Conservation (phyloP, 1,140 invertebrate species). For the Pseudomyrmex flavicornis region DNA sequence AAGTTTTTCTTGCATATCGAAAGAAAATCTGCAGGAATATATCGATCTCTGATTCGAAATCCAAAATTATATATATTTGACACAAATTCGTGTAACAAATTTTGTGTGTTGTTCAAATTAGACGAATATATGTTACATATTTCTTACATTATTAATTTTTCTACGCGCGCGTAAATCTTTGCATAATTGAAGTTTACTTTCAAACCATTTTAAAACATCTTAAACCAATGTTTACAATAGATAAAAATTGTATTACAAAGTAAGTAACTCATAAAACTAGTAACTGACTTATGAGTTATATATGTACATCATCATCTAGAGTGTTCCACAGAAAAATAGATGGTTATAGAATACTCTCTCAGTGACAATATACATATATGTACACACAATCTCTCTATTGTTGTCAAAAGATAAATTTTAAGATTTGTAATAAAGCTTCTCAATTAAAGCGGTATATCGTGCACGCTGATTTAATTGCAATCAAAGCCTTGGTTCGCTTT, state of each 20-base stretch:
- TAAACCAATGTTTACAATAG: neutral
- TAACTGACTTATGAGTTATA: no score
- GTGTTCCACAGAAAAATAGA: no score
- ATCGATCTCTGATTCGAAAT: neutral
- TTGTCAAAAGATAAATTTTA: constrained; percentile 8
- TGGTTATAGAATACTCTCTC: no score
- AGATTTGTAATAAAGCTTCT: constrained; percentile 5
- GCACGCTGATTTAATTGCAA: constrained; percentile 76
- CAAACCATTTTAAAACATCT: neutral
- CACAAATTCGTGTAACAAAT: neutral
- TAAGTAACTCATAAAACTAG: neutral
- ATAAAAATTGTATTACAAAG: neutral
- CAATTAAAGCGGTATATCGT: constrained; percentile 44
- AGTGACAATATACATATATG: no score
- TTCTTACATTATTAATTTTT: neutral
- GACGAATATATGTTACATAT: neutral
- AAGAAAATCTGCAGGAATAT: constrained; percentile 23
- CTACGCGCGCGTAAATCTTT: neutral
- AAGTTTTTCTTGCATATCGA: neutral
- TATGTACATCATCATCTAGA: no score
- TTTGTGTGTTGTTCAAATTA: neutral
- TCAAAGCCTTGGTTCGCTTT: constrained; percentile 74
- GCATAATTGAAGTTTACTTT: neutral
- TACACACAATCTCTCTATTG: neutral
- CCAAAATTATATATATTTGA: neutral